Percentiles rank a stretch among this genome's conserved stretches.
Conservation (phyloP, 2,888 invertebrate genomes). For the Drosophila rellima region DNA sequence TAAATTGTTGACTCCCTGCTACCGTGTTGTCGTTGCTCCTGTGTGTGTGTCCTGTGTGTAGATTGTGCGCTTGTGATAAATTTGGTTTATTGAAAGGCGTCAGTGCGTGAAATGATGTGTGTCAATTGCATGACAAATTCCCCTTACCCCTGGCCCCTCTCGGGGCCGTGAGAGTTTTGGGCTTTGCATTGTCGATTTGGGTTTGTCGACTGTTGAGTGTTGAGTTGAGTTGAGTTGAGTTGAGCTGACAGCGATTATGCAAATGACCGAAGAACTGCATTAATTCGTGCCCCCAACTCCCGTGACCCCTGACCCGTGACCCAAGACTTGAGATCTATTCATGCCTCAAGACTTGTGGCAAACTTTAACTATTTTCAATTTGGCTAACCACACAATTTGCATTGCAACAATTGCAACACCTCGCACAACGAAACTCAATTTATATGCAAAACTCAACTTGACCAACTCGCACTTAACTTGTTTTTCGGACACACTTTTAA, state of each 20-base stretch:
- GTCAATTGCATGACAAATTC: constrained; percentile 85
- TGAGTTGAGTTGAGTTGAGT: constrained; percentile 46
- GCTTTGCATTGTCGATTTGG: constrained; percentile 52
- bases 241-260: constrained; percentile 82
- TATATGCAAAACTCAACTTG: constrained; percentile 63
- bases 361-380: constrained; percentile 31
- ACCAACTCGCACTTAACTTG: constrained; percentile 11
- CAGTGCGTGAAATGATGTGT: constrained; percentile 86
- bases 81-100: constrained; percentile 86
- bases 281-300: constrained; percentile 51
- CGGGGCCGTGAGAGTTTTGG: constrained; percentile 58
- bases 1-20: constrained; percentile 70
- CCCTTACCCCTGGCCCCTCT: constrained; percentile 23
- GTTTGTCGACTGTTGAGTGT: constrained; percentile 44
- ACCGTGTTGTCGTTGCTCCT: constrained; percentile 20
- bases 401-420: constrained; percentile 53
- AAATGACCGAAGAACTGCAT: constrained; percentile 73
- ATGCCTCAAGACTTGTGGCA: constrained; percentile 17
- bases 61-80: constrained; percentile 81
- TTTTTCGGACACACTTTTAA: constrained; percentile 51
- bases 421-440: constrained; percentile 52
- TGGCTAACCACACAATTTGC: constrained; percentile 55
- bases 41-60: constrained; percentile 18
- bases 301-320: neutral
- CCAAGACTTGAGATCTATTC: constrained; percentile 21